These are phyloP conservation scores for Crax fasciolata DNA, from an alignment of 2,797 vertebrate genomes.

Conservation along the genomic window DNA sequence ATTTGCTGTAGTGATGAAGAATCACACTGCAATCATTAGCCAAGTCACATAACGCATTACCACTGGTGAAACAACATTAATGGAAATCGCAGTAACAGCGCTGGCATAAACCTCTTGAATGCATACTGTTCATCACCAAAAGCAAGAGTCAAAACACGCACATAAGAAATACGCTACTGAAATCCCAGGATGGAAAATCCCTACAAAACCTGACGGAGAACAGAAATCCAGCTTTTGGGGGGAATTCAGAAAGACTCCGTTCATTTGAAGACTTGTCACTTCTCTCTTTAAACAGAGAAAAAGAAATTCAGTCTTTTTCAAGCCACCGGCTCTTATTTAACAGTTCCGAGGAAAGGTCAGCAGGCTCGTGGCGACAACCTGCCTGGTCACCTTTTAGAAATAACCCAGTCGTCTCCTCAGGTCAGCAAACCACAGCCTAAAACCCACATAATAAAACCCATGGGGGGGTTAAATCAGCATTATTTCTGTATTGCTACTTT, in stretches of 20 bases:
- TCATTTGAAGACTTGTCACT: neutral
- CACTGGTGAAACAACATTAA: neutral
- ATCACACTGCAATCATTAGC: neutral
- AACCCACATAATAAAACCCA: neutral
- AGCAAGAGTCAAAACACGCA: neutral
- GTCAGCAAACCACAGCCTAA: neutral
- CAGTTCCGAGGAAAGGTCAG: neutral
- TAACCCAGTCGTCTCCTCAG: neutral
- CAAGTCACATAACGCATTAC: neutral
- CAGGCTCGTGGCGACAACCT: neutral
- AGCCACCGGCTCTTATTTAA: neutral
- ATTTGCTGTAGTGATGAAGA: neutral
- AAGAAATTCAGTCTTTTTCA: neutral
- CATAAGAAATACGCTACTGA: neutral
- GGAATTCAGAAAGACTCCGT: neutral
- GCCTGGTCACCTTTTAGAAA: neutral
- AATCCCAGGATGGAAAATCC: neutral
- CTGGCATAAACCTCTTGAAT: neutral
- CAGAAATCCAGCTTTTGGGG: neutral
- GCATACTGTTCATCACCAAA: neutral
- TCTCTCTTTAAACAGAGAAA: neutral
- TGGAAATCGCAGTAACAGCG: neutral
- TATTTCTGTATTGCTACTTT: neutral
- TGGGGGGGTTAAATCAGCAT: neutral
- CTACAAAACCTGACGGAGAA: neutral